phyloP scores from a whole-genome alignment of 2,113 vertebrate genomes.

The Chamaea fasciata region DNA sequence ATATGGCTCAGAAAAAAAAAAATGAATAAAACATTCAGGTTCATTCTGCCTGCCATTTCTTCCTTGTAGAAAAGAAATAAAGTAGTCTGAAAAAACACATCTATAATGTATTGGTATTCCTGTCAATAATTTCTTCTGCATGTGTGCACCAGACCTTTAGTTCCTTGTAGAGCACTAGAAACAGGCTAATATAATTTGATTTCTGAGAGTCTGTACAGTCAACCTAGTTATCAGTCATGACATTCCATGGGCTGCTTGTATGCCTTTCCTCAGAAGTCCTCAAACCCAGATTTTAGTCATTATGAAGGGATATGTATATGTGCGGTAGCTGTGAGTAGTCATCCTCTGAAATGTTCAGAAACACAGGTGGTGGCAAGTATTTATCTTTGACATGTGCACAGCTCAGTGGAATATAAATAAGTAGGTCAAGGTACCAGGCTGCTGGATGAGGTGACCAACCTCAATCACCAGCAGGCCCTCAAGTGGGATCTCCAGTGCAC shows the following conservation, averaged over 20 bases:
- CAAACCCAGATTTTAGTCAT: background rate
- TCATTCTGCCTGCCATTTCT: background rate
- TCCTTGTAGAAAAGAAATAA: background rate
- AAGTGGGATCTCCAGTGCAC: background rate
- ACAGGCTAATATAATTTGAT: background rate
- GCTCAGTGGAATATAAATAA: background rate
- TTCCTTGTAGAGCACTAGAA: background rate
- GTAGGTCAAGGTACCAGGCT: background rate
- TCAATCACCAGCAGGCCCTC: fast-evolving
- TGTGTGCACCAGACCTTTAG: background rate
- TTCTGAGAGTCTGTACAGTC: background rate
- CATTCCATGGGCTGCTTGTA: background rate
- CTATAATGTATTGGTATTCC: background rate
- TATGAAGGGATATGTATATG: background rate
- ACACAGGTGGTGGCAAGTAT: background rate
- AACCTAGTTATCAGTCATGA: background rate
- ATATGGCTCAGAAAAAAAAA: background rate
- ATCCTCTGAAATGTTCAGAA: background rate
- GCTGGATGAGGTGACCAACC: background rate
- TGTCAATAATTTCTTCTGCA: background rate
- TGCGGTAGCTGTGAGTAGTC: background rate
- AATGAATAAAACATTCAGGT: background rate
- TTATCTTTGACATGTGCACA: background rate
- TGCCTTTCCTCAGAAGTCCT: background rate
- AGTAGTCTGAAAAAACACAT: background rate